Conservation (phyloP, 2,888 invertebrate species). For the Clanis bilineata region DNA sequence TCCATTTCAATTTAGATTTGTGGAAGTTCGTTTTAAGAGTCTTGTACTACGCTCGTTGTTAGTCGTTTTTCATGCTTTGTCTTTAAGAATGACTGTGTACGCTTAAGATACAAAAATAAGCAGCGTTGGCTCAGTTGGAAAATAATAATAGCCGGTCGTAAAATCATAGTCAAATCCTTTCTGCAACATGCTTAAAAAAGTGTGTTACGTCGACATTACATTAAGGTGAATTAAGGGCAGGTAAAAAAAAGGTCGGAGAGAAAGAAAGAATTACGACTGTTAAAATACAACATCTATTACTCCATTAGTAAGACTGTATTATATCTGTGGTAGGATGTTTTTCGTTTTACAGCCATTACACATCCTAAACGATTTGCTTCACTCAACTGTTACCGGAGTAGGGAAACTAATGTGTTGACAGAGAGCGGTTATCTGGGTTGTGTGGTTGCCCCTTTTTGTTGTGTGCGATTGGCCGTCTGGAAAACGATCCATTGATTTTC, state of each 20-base stretch:
- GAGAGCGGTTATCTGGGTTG: not conserved
- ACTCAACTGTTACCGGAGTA: slow-evolving; percentile 7
- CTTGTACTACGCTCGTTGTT: not conserved
- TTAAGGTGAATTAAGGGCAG: too few relatives aligned
- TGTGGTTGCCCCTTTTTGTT: slow-evolving; percentile 13
- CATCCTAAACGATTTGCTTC: not conserved
- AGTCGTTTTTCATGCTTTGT: not conserved
- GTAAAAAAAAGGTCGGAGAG: too few relatives aligned
- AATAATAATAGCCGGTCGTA: too few relatives aligned
- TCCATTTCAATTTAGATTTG: slow-evolving; percentile 7
- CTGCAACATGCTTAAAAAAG: too few relatives aligned
- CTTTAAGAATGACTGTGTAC: not conserved
- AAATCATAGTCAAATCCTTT: too few relatives aligned
- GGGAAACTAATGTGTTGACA: slow-evolving; percentile 13
- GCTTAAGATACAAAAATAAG: too few relatives aligned
- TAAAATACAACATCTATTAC: too few relatives aligned
- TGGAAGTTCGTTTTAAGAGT: slow-evolving; percentile 1
- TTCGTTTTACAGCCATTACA: not conserved
- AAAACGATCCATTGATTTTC: slow-evolving; percentile 14
- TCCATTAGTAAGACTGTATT: too few relatives aligned
- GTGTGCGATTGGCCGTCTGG: slow-evolving; percentile 7
- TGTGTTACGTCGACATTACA: too few relatives aligned
- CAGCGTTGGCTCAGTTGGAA: too few relatives aligned
- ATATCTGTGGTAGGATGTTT: too few relatives aligned
- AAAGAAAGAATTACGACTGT: too few relatives aligned